Evolutionary conservation across 2,888 invertebrate genomes (phyloP).

Genomic region (Pristionchus japonicus): DNA sequence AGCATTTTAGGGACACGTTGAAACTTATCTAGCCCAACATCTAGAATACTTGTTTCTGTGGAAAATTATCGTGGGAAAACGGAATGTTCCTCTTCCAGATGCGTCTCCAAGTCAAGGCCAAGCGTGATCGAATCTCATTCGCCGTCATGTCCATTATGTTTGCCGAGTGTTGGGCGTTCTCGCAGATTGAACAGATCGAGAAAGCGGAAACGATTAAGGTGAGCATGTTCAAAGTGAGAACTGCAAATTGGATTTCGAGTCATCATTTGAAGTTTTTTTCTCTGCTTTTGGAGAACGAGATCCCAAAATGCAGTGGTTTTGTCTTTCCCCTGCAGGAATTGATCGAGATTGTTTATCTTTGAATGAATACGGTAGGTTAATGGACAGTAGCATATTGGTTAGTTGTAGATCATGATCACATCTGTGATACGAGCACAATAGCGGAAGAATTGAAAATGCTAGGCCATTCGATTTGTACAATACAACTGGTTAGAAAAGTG

Average conservation of each 20-base stretch:
- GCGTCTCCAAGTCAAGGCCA: conserved; percentile 37
- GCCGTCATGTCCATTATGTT: conserved; percentile 42
- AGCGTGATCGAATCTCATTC: conserved; percentile 17
- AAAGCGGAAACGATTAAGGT: background rate
- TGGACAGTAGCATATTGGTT: background rate
- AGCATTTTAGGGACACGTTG: too few relatives aligned
- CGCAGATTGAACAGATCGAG: background rate
- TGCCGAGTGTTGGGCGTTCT: conserved; percentile 41
- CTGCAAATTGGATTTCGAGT: too few relatives aligned
- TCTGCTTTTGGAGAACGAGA: too few relatives aligned
- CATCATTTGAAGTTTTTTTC: too few relatives aligned
- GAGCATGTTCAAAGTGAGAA: background rate
- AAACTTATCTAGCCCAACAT: too few relatives aligned
- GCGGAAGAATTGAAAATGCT: background rate
- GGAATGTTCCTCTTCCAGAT: background rate
- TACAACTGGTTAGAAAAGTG: background rate
- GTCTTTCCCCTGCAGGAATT: too few relatives aligned
- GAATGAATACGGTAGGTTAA: background rate
- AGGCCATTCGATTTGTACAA: background rate
- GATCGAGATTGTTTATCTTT: background rate
- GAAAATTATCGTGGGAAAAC: too few relatives aligned
- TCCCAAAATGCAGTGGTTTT: too few relatives aligned
- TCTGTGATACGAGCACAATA: background rate
- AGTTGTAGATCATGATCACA: background rate
- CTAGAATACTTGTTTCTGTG: too few relatives aligned